Conservation (phyloP, 2,797 vertebrate genomes). For the Enteromius afrohamiltoni region DNA sequence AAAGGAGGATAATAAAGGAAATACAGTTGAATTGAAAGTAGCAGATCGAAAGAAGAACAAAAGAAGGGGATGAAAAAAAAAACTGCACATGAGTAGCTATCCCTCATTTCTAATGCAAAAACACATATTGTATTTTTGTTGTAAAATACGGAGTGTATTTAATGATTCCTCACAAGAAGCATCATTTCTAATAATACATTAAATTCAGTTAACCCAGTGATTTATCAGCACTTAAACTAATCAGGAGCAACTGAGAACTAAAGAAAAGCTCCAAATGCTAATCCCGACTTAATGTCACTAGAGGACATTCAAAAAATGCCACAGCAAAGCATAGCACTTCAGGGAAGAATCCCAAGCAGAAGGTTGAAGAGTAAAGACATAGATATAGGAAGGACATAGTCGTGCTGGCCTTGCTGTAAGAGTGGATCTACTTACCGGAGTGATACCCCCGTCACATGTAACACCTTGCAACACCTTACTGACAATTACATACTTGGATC, state of each 20-base stretch:
- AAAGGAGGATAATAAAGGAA: constrained; percentile 60
- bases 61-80: constrained; percentile 69
- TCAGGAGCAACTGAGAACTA: neutral
- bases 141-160: neutral
- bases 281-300: neutral
- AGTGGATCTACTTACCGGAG: constrained; percentile 43
- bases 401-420: constrained; percentile 71
- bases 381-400: constrained; percentile 59
- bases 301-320: constrained; percentile 45
- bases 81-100: constrained; percentile 78
- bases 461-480: constrained; percentile 28
- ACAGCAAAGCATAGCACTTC: constrained; percentile 68
- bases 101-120: constrained; percentile 49
- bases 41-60: constrained; percentile 10
- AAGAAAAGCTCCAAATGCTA: neutral
- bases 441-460: constrained; percentile 11
- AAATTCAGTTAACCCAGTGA: neutral
- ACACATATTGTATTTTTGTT: constrained; percentile 9
- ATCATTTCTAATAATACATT: neutral
- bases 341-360: constrained; percentile 61
- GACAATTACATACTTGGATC: constrained; percentile 6
- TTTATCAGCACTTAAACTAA: neutral
- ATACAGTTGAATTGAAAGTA: neutral
- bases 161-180: neutral
- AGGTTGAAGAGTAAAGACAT: constrained; percentile 49